A percentile compares a stretch with the other conserved stretches of the same genome.
phyloP scores from a whole-genome alignment of 35 echinoderm and acorn worm species.

The Heliocidaris tuberculata region DNA sequence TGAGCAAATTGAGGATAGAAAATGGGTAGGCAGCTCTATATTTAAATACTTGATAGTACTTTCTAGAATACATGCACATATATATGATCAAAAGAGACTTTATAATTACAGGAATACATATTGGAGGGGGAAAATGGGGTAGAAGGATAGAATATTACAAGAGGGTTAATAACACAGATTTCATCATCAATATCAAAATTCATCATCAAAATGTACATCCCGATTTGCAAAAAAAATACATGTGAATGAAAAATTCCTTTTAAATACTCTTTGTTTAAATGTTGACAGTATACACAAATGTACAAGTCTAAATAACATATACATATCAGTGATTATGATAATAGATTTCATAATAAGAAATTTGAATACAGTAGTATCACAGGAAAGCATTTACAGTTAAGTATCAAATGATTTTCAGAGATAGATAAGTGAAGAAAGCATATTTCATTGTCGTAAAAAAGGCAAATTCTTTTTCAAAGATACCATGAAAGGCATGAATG shows the following conservation, averaged over 20 bases:
- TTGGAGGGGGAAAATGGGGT: background rate
- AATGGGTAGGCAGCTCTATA: background rate
- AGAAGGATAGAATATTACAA: background rate
- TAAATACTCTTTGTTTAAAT: background rate
- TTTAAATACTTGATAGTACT: background rate
- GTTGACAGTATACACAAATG: background rate
- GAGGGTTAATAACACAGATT: background rate
- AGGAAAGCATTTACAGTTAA: background rate
- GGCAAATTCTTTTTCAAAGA: conserved; percentile 11
- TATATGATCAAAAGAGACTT: background rate
- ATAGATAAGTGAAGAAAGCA: conserved; percentile 11
- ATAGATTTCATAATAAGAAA: background rate
- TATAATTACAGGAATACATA: background rate
- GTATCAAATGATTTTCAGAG: background rate
- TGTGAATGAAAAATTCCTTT: background rate
- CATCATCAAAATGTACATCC: background rate
- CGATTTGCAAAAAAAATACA: conserved; percentile 10
- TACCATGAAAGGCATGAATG: background rate
- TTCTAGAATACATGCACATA: background rate
- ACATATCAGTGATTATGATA: background rate
- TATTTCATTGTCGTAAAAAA: background rate
- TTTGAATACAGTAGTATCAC: background rate
- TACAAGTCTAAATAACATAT: conserved; percentile 1
- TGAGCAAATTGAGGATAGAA: background rate
- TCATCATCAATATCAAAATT: conserved; percentile 8